Base-by-base conservation (phyloP, 1,140 invertebrate species). In the Apis cerana region DNA sequence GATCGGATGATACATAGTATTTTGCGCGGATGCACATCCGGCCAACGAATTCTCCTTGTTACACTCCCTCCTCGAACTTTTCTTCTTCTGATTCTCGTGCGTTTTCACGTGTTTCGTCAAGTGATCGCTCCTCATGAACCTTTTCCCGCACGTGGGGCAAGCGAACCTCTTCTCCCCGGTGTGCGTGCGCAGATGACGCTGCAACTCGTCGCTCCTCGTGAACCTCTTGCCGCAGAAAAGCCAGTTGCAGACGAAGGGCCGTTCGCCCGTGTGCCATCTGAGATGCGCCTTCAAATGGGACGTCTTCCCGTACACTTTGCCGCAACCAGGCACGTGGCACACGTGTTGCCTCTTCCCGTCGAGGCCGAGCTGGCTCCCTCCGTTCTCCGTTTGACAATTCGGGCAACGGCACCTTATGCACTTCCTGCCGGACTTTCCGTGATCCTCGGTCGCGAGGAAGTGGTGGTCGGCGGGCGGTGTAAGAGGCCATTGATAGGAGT, bases 241-340 rank as follows among this genome's bases (percentile, higher is more conserved):
- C 97, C 97, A 98, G 52, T 96, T 95, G 91, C 98, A 99, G 0
- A 95, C 92, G 87, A 96, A 97, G 0, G 96, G 96, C 48, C 97
- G 93, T 89, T 98, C 97, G 1, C 97, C 97, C 0, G 96, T 97
- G 86, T 98, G 97, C 97, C 96, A 98, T 59, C 97, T 95, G 0
- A 98, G 92, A 93, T 98, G 98, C 0, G 97, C 98, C 90, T 98
- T 96, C 27, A 99, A 92, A 92, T 99, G 98, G 0, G 97, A 98
- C 0, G 98, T 98, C 91, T 99, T 99, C 0, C 97, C 97, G 90
- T 99, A 99, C 15, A 98, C 96, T 92, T 98, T 98, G 77, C 96
- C 96, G 93, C 98, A 99, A n/a, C 97, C 97, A 9, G 97, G 96
- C 50, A 98, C 96, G 93, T 99, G 98, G 92, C 98, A 99, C 21